Evolutionary conservation across 1,140 invertebrate genomes (phyloP), one percentile per base, ranked within the genome.

Genomic region (Portunus trituberculatus): DNA sequence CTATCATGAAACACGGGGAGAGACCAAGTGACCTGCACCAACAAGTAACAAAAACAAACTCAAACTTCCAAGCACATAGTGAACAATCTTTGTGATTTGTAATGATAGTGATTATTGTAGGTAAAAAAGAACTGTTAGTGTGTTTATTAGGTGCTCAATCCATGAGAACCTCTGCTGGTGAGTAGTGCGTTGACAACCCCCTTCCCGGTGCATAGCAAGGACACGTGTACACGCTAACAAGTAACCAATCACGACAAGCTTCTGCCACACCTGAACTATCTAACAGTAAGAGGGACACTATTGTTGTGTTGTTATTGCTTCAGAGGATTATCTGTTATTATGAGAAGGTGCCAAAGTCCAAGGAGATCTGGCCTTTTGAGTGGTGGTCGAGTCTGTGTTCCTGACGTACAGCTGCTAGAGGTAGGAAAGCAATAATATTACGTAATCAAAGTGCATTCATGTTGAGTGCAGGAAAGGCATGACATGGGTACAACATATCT

Each of bases 341-440:
- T 88, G 94, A 95, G 94, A 95, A 92, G 94, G 94, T 95, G 94
- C 94, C 94, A 95, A 95, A 95, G 91, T 95, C 94, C 94, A 95
- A 95, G 86, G 91, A 95, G 94, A 95, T 95, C 94, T 95, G 94
- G 94, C 94, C 92, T 84, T 93, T 82, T 93, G 84, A 93, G 84
- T 95, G 94, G 94, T 84, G 59, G 91, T 95, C 48, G 45, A 95
- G 91, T 95, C 94, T 95, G 52, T 95, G 94, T 95, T 95, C 94
- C 94, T 95, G 94, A 93, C 59, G 86, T 86, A 88, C 82, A 84
- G 46, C 59, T 90, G 25, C 16, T 88, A 87, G 92, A 46, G 20
- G 93, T 67, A 95, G 91, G 88, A 82, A 92, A 95, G 94, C 94
- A 95, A 95, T 95, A 95, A 95, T 95, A 52, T 93, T 32, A 92